Percentiles rank a stretch among this genome's conserved stretches.
Conservation (phyloP, 2,888 invertebrate species). For the Zygothrica quintamaculata region DNA sequence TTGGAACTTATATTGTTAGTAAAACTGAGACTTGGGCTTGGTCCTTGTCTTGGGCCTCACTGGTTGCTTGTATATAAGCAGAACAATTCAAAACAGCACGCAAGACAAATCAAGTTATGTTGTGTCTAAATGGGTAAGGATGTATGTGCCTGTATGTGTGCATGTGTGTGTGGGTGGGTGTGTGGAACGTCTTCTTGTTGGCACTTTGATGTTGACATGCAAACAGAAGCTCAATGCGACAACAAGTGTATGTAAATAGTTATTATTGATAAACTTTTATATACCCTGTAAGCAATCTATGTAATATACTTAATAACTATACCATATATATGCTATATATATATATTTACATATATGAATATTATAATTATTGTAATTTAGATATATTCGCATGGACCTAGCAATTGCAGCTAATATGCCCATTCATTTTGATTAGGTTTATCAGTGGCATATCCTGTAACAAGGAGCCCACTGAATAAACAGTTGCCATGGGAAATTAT, state of each 20-base stretch:
- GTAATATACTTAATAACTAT: too few relatives aligned
- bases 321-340: background rate
- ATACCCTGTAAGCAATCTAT: too few relatives aligned
- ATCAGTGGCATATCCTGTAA: conserved; percentile 17
- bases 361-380: background rate
- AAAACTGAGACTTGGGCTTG: conserved; percentile 37
- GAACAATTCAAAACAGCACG: conserved; percentile 73
- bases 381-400: background rate
- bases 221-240: conserved; percentile 46
- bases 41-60: conserved; percentile 10
- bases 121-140: conserved; percentile 19
- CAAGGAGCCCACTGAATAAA: conserved; percentile 50
- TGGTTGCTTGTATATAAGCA: conserved; percentile 13
- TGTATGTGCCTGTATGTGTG: conserved; percentile 8
- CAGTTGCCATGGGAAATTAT: conserved; percentile 80
- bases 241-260: conserved; percentile 27
- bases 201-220: conserved; percentile 59
- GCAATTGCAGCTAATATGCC: conserved; percentile 30
- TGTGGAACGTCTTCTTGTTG: conserved; percentile 49
- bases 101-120: conserved; percentile 73
- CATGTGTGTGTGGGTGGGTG: conserved; percentile 13
- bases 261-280: conserved; percentile 11
- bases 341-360: too few relatives aligned
- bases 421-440: conserved; percentile 8
- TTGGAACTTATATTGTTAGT: background rate